These are phyloP conservation scores for Sylvilagus floridanus DNA, from an alignment of 2,797 vertebrate genomes.

Conservation along the genomic window DNA sequence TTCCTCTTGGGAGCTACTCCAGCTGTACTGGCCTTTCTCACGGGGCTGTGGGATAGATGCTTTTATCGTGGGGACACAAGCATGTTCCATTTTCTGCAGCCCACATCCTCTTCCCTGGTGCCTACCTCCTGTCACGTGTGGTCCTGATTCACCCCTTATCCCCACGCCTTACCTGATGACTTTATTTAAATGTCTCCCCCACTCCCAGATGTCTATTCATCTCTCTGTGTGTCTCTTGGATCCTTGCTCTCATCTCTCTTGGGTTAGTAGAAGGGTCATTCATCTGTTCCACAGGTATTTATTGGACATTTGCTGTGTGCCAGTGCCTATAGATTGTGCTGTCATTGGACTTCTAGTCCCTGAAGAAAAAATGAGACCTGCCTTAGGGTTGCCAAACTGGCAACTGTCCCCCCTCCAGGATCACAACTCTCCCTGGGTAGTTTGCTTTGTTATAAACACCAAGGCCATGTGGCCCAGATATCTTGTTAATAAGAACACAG, in stretches of 20 bases:
- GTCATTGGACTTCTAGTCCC: background rate
- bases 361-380: background rate
- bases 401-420: background rate
- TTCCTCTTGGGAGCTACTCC: background rate
- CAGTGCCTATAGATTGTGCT: background rate
- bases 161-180: background rate
- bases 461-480: background rate
- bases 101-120: background rate
- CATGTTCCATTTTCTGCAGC: background rate
- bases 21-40: background rate
- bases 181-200: background rate
- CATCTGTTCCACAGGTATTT: background rate
- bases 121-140: background rate
- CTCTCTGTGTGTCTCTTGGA: background rate
- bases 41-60: background rate
- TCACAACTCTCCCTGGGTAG: background rate
- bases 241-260: background rate
- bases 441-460: background rate
- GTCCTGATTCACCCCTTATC: accelerated
- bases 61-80: background rate
- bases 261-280: background rate
- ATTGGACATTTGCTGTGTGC: background rate
- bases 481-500: background rate
- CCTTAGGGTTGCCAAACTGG: background rate
- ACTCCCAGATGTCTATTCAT: background rate